Evolutionary conservation across 2,797 vertebrate species (phyloP), one percentile per base, ranked within the genome.

Genomic region (Triplophysa bombifrons): DNA sequence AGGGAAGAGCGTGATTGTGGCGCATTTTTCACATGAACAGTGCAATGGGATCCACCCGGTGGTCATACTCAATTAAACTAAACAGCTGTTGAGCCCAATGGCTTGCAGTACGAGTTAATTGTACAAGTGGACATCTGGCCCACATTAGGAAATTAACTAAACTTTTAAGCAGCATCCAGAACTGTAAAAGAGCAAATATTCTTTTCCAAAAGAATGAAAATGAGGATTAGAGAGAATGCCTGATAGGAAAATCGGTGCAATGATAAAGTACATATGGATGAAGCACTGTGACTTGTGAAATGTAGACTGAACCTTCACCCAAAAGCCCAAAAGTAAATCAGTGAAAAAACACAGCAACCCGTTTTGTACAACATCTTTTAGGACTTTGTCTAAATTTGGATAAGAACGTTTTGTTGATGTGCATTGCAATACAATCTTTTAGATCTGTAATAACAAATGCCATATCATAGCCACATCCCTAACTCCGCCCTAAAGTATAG

Each of bases 1-100:
- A 72, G 68, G 76, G 63, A 27, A 77, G 56, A 78, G 82, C 61
- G 66, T 80, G 80, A 75, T 83, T 38, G 38, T 75, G 74, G 80
- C 70, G 69, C 73, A 80, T 80, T 82, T 71, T 72, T 81, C 76
- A 85, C 64, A 76, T 80, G 82, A 83, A 69, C 74, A 72, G 25
- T 77, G 66, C 77, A 76, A 44, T 80, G 68, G 46, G 46, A 83
- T 76, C 81, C 83, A 74, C 79, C 76, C 83, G 64, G 25, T 50
- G 67, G 79, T 87, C 84, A 82, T 69, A 71, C 67, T 82, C 71
- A 76, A 83, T 87, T 83, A 80, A 78, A 60, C 55, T 82, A 76
- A 84, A 71, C 77, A 85, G 78, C 75, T 76, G 72, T 69, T 80
- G 67, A 71, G 69, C 76, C 19, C 38, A 83, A 72, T 70, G 61